Percentiles rank a stretch among this genome's conserved stretches.
phyloP scores from a whole-genome alignment of 2,888 invertebrate species.

The Archaeoteleia sp. region DNA sequence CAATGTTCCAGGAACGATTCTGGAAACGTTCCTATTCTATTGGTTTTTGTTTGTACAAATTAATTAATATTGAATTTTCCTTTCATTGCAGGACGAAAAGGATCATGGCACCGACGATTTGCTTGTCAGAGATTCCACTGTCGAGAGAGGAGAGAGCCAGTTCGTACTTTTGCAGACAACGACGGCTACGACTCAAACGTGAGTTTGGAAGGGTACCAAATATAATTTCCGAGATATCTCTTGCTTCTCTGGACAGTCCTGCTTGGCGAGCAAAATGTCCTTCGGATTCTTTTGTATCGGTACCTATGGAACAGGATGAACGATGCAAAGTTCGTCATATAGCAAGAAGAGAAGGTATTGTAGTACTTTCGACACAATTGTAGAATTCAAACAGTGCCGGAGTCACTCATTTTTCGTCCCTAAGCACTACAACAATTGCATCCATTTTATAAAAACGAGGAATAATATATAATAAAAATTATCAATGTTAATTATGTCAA shows the following conservation, averaged over 20 bases:
- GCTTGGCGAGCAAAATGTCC: constrained; percentile 49
- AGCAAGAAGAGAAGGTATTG: constrained; percentile 61
- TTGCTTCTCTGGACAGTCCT: constrained; percentile 33
- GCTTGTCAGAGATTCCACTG: constrained; percentile 60
- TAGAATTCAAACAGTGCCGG: too few relatives aligned
- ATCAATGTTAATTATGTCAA: too few relatives aligned
- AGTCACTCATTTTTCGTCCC: too few relatives aligned
- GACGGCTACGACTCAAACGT: constrained; percentile 55
- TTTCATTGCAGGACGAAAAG: constrained; percentile 11
- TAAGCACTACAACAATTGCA: too few relatives aligned
- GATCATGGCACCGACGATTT: constrained; percentile 66
- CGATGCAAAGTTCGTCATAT: constrained; percentile 49
- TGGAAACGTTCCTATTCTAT: background rate
- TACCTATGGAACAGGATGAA: constrained; percentile 37
- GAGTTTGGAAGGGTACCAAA: constrained; percentile 46
- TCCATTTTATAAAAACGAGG: too few relatives aligned
- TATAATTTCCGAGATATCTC: constrained; percentile 6
- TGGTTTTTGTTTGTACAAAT: background rate
- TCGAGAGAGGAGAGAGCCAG: constrained; percentile 48
- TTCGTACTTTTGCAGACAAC: constrained; percentile 55
- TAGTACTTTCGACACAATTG: too few relatives aligned
- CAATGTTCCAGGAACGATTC: too few relatives aligned
- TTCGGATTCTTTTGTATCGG: constrained; percentile 14
- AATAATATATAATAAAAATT: too few relatives aligned
- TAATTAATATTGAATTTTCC: background rate